Conservation (phyloP, 2,888 invertebrate species). For the Drosophila hamatofila region DNA sequence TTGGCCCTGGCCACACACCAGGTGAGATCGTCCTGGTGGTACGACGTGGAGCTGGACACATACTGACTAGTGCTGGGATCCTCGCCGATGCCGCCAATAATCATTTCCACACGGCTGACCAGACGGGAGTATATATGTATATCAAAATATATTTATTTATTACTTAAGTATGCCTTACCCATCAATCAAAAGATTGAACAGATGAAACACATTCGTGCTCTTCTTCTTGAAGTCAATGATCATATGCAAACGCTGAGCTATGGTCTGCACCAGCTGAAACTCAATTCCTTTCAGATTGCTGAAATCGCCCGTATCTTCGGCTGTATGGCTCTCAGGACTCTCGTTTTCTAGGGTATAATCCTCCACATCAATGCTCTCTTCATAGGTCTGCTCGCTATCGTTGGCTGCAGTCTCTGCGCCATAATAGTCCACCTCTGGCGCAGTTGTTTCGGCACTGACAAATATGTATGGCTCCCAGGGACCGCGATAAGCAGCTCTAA, state of each 20-base stretch:
- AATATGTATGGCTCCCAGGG: conserved; percentile 84
- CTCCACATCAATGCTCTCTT: conserved; percentile 18
- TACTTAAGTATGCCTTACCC: conserved; percentile 70
- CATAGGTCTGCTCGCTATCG: conserved; percentile 35
- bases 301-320: conserved; percentile 10
- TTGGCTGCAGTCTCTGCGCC: conserved; percentile 5
- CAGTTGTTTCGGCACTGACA: conserved; percentile 18
- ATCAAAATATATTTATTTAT: background rate
- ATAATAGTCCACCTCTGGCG: conserved; percentile 24
- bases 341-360: conserved; percentile 6
- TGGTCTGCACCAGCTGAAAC: conserved; percentile 80
- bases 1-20: conserved; percentile 84
- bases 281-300: conserved; percentile 78
- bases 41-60: conserved; percentile 82
- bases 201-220: conserved; percentile 78
- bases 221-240: conserved; percentile 74
- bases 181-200: conserved; percentile 82
- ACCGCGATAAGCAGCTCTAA: conserved; percentile 78
- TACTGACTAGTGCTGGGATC: conserved; percentile 82
- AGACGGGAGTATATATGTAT: conserved; percentile 15
- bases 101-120: conserved; percentile 80
- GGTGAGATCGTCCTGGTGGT: conserved; percentile 84
- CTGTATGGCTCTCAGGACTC: background rate
- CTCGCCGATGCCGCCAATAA: conserved; percentile 84
- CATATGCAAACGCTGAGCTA: conserved; percentile 80